Base-by-base conservation (phyloP, 2,888 invertebrate genomes). In the Aleiodes leptofemur region DNA sequence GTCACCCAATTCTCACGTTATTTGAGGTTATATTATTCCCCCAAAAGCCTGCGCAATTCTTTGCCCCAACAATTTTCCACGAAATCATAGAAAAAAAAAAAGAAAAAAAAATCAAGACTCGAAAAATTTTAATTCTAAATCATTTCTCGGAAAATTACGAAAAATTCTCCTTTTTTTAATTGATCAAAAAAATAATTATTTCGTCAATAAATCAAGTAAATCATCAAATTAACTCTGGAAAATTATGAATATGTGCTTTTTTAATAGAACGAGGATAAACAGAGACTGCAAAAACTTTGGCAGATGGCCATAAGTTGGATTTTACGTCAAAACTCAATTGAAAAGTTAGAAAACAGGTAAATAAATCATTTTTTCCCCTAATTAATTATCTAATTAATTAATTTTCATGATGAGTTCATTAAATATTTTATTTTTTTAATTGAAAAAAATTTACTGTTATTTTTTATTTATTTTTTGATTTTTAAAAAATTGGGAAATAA, bases 261-360 rank as follows among this genome's bases (percentile, higher is more conserved):
- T 43, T 8, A 16, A 9, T 6, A 8, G 4, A 64, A 23, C 64
- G 23, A 48, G 43, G 43, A 23, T 48, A 14, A 34, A 38, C 23
- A 16, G 43, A 16, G 43, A 64, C 43, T 14, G 43, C 16, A 7
- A 23, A 64, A 43, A 68, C 51, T 31, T 51, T 64, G 64, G 77
- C 74, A 74, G 76, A 79, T 78, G 76, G 78, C 76, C 69, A 78
- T 74, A 76, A 43, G 73, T 70, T 29, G 34, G 14, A 48, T 64
- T 48, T 8, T 64, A 74, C 74, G 57, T 75, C 76, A 70, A 51
- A 77, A 38, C 43, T 77, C 68, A 74, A 61, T 74, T 50, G 43
- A 69, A 31, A 70, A 69, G 74, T 78, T 64, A 59, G 50, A 74
- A 76, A 57, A 72, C 69, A 78, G 75, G 78, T 78, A 72, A 23